Percentiles rank a stretch among this genome's conserved stretches.
These are phyloP conservation scores for Heliothis peltigera DNA, from an alignment of 2,888 invertebrate species.

Conservation along the genomic window DNA sequence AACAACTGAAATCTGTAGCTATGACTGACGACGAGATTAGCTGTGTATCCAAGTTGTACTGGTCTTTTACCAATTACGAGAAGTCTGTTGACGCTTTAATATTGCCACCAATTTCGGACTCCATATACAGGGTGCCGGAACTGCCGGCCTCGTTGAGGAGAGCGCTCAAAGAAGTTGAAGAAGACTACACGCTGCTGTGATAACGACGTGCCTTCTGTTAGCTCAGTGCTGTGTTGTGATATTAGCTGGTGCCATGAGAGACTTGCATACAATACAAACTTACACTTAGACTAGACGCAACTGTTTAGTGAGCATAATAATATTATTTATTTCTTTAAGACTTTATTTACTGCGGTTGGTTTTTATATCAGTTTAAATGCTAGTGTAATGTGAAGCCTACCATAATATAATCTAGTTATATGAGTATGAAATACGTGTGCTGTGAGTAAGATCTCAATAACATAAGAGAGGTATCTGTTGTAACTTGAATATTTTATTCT, in stretches of 20 bases:
- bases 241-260: conserved; percentile 72
- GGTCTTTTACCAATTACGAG: conserved; percentile 79
- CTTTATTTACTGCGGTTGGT: conserved; percentile 62
- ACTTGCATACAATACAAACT: conserved; percentile 60
- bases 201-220: conserved; percentile 49
- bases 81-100: conserved; percentile 76
- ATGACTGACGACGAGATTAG: conserved; percentile 84
- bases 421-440: conserved; percentile 72
- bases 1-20: conserved; percentile 76
- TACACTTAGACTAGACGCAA: conserved; percentile 36
- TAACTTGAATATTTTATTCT: conserved; percentile 47
- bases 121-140: conserved; percentile 82
- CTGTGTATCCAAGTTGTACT: conserved; percentile 79
- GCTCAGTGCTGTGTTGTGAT: conserved; percentile 65
- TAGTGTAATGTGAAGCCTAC: conserved; percentile 43
- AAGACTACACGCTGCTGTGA: conserved; percentile 69
- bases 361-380: conserved; percentile 53
- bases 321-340: conserved; percentile 53
- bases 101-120: conserved; percentile 82
- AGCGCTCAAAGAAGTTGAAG: conserved; percentile 76
- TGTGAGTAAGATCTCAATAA: conserved; percentile 86
- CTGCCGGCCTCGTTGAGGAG: conserved; percentile 76
- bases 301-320: conserved; percentile 48
- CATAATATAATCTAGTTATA: conserved; percentile 47
- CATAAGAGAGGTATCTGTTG: conserved; percentile 62